A percentile compares a stretch with the other conserved stretches of the same genome.
Conservation (phyloP, 2,797 vertebrate genomes). For the Cheirogaleus major region DNA sequence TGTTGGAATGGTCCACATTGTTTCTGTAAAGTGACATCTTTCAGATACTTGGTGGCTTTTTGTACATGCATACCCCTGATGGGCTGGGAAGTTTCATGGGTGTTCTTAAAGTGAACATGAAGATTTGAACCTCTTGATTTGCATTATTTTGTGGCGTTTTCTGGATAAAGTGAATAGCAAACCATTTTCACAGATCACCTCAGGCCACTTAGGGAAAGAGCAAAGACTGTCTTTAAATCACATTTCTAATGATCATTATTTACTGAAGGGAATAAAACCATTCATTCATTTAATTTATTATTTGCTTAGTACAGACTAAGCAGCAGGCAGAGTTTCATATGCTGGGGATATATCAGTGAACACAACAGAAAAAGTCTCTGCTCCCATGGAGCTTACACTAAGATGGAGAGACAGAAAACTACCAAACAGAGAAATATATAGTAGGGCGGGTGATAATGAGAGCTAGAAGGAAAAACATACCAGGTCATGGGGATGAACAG, state of each 20-base stretch:
- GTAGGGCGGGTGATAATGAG: neutral
- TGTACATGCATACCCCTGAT: too few species aligned
- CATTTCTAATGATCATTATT: neutral
- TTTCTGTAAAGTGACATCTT: too few species aligned
- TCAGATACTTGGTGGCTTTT: too few species aligned
- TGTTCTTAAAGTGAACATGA: too few species aligned
- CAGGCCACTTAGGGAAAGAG: too few species aligned
- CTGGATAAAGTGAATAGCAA: too few species aligned
- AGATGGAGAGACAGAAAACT: neutral
- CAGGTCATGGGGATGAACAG: neutral
- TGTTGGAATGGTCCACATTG: too few species aligned
- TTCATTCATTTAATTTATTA: neutral
- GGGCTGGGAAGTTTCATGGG: too few species aligned
- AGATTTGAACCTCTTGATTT: too few species aligned
- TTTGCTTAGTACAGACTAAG: too few species aligned
- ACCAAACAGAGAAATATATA: fast-evolving
- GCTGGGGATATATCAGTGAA: fast-evolving
- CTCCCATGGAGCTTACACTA: fast-evolving
- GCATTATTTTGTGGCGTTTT: too few species aligned
- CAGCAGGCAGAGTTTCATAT: fast-evolving
- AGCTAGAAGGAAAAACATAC: neutral
- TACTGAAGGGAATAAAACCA: neutral
- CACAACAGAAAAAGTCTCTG: fast-evolving
- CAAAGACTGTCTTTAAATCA: neutral
- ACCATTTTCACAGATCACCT: too few species aligned